phyloP scores from a whole-genome alignment of 2,797 vertebrate species.

The Serranus cabrilla region DNA sequence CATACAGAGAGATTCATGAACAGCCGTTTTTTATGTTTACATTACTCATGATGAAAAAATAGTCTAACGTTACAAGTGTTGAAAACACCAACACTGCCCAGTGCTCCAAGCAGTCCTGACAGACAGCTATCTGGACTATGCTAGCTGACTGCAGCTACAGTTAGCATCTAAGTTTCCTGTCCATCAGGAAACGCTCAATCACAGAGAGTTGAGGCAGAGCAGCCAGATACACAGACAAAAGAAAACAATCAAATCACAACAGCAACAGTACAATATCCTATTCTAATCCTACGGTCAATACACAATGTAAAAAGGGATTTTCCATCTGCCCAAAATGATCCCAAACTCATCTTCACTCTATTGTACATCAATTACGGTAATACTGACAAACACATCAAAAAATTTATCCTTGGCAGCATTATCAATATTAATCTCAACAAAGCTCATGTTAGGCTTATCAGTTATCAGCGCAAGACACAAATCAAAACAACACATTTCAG shows the following conservation, averaged over 20 bases:
- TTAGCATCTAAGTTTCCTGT: too few relatives aligned
- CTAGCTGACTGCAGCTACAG: too few relatives aligned
- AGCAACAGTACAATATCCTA: too few relatives aligned
- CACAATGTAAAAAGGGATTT: background rate
- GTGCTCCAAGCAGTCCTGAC: background rate
- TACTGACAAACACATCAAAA: background rate
- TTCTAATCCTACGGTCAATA: too few relatives aligned
- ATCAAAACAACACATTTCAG: slow-evolving; percentile 2
- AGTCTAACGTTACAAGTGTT: too few relatives aligned
- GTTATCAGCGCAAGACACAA: background rate
- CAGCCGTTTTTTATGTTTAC: too few relatives aligned
- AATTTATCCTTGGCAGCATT: background rate
- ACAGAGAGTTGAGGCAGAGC: too few relatives aligned
- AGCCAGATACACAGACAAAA: too few relatives aligned
- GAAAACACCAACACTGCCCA: background rate
- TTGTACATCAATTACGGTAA: background rate
- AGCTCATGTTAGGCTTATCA: background rate
- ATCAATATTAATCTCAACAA: background rate
- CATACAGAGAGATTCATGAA: background rate
- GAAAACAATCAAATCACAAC: too few relatives aligned
- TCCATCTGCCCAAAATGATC: background rate
- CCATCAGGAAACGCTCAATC: too few relatives aligned
- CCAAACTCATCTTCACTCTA: background rate
- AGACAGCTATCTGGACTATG: background rate
- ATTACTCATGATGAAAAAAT: too few relatives aligned